These are phyloP conservation scores for Cotesia vestalis DNA, from an alignment of 1,140 invertebrate species.

Conservation along the genomic window DNA sequence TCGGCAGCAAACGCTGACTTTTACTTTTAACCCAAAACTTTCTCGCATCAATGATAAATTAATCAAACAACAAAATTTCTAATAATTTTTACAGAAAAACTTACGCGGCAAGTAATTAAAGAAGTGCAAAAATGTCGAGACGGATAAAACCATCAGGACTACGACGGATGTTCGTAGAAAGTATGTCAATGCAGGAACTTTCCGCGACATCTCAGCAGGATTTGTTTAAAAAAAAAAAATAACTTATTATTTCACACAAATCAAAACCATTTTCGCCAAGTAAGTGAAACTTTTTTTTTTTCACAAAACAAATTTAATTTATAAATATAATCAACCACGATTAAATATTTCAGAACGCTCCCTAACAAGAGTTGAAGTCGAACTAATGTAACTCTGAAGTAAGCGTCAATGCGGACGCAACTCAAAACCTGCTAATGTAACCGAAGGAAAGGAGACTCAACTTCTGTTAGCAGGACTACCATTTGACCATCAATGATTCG, in stretches of 20 bases:
- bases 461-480: no score
- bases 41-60: neutral
- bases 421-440: no score
- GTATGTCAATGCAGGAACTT: slow-evolving; percentile 41
- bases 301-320: no score
- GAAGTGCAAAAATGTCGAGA: slow-evolving; percentile 60
- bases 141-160: slow-evolving; percentile 53
- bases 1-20: neutral
- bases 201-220: neutral
- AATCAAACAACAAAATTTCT: neutral
- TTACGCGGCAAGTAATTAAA: slow-evolving; percentile 61
- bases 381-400: no score
- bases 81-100: slow-evolving; percentile 37
- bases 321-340: no score
- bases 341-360: no score
- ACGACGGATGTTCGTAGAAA: slow-evolving; percentile 52
- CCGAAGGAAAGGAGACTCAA: no score
- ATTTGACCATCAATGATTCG: no score
- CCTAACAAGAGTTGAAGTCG: no score
- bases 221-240: neutral
- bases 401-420: no score
- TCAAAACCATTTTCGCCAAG: no score
- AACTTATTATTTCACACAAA: neutral
- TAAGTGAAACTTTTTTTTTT: no score
- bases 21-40: neutral